Base-by-base conservation (phyloP, 2,113 vertebrate species). In the Aplodontia rufa region DNA sequence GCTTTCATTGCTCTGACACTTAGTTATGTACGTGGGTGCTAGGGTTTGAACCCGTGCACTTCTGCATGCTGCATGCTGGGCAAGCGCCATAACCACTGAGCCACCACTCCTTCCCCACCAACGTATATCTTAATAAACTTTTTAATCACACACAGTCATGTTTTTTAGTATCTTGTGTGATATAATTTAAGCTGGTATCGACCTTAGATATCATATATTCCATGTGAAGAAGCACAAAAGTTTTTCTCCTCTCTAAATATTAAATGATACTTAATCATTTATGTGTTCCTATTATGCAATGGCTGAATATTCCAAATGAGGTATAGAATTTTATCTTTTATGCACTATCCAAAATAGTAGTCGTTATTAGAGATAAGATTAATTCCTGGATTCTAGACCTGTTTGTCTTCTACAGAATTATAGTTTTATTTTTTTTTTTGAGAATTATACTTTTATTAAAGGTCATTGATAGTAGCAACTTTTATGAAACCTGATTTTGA, bases 401-500 rank as follows among this genome's bases (percentile, higher is more conserved):
- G 19, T 62, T 90, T 83, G 42, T 83, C 60, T 80, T 89, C 87
- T 35, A 82, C 16, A 87, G 74, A 87, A 49, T n/a, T n/a, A n/a
- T n/a, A n/a, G n/a, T n/a, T 58, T 58, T 58, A 58, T 58, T 22
- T 58, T 58, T 58, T 58, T 58, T 58, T 19, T 22, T 58, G 19
- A 58, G n/a, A n/a, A n/a, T 83, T 66, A 75, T 45, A 83, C 24
- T 81, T 94, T 35, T 90, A 42, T 64, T 51, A 83, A 72, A 93
- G 45, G 13, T 83, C 26, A 95, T 69, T 68, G 87, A 28, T 37
- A 95, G 62, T 83, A 82, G 22, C 35, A 80, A 66, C 19, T 90
- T 94, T 80, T 69, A 45, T 84, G 22, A 79, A 90, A 90, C 6
- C 5, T 30, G 35, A 92, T 92, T 90, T 75, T 82, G 47, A 88